These are phyloP conservation scores for Cecropterus lyciades DNA, from an alignment of 1,140 invertebrate species.

Conservation along the genomic window DNA sequence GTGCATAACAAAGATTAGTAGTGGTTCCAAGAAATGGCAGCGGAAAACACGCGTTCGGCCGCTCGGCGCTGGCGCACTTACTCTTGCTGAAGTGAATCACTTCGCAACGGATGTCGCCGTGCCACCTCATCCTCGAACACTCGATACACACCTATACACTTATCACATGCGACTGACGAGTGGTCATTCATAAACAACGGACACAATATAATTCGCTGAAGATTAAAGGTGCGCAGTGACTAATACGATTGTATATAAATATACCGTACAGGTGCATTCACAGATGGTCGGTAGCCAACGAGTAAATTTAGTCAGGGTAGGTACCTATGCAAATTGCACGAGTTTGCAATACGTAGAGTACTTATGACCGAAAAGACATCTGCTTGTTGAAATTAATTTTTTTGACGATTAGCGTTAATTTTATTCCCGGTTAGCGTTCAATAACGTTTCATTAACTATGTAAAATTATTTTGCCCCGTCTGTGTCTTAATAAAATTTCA, in stretches of 20 bases:
- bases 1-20: slow-evolving; percentile 60
- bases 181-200: slow-evolving; percentile 69
- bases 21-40: slow-evolving; percentile 61
- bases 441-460: too few relatives aligned
- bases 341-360: not conserved
- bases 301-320: slow-evolving; percentile 26
- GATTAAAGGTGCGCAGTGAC: slow-evolving; percentile 27
- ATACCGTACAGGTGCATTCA: slow-evolving; percentile 30
- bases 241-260: slow-evolving; percentile 32
- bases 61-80: slow-evolving; percentile 38
- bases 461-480: too few relatives aligned
- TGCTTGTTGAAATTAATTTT: too few relatives aligned
- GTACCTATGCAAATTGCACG: not conserved
- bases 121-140: slow-evolving; percentile 40
- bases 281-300: slow-evolving; percentile 30
- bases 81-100: slow-evolving; percentile 45
- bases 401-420: too few relatives aligned
- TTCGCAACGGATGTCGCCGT: slow-evolving; percentile 57
- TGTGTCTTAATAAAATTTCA: too few relatives aligned
- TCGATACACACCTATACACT: slow-evolving; percentile 39
- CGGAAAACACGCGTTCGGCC: slow-evolving; percentile 52
- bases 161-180: slow-evolving; percentile 52
- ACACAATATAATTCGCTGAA: slow-evolving; percentile 41
- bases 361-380: too few relatives aligned
- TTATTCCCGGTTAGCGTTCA: too few relatives aligned